phyloP scores from a whole-genome alignment of 2,888 invertebrate genomes.

The Volucella inanis region DNA sequence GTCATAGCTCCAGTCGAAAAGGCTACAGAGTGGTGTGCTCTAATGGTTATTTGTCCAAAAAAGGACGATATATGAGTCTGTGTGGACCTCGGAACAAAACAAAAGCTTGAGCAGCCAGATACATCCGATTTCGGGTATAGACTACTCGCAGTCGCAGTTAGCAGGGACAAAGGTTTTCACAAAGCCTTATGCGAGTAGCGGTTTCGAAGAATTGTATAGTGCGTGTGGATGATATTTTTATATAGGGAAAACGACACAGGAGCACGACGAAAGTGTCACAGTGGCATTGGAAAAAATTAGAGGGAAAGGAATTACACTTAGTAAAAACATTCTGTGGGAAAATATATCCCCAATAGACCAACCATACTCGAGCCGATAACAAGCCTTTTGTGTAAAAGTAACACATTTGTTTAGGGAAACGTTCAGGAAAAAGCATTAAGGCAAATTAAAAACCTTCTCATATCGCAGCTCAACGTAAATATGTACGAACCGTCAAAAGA shows the following conservation, averaged over 20 bases:
- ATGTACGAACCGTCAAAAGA: no score
- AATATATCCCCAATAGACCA: constrained; percentile 46
- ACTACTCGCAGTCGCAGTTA: constrained; percentile 36
- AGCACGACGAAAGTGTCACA: constrained; percentile 7
- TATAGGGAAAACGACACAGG: constrained; percentile 4
- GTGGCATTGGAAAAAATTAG: constrained; percentile 2
- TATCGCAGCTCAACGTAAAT: no score
- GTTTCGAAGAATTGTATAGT: constrained; percentile 29
- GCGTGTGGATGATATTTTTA: constrained; percentile 14
- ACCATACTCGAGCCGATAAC: constrained; percentile 15
- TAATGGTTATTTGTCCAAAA: no score
- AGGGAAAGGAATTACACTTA: constrained; percentile 19
- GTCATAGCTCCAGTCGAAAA: no score
- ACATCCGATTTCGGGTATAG: constrained; percentile 26
- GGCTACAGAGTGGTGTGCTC: no score
- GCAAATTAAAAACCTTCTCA: no score
- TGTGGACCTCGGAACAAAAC: no score
- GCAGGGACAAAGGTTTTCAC: constrained; percentile 24
- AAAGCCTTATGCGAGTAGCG: constrained; percentile 39
- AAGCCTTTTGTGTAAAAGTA: neutral
- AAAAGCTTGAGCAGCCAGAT: neutral
- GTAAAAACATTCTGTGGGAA: constrained; percentile 8
- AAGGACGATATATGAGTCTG: no score
- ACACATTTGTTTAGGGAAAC: constrained; percentile 9
- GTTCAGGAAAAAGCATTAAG: no score